Evolutionary conservation across 2,888 invertebrate genomes (phyloP).

Genomic region (Nephrotoma guestfalica): DNA sequence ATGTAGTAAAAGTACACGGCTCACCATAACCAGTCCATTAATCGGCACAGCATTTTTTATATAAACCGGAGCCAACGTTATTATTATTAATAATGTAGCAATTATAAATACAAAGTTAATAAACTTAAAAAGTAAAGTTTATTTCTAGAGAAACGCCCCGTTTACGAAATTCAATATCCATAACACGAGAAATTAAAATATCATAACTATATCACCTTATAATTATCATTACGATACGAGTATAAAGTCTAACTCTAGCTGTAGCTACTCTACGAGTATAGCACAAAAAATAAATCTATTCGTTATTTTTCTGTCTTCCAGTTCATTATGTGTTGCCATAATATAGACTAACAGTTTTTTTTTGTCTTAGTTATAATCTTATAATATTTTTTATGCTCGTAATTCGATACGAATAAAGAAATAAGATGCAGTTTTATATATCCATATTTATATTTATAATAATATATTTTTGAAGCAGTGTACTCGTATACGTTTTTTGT

Average conservation of each 20-base stretch:
- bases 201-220: neutral
- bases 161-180: neutral
- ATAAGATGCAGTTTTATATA: slow-evolving; percentile 2
- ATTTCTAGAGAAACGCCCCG: neutral
- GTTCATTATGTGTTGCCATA: neutral
- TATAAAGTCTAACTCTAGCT: too few relatives aligned
- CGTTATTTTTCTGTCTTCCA: neutral
- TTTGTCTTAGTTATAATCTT: neutral
- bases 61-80: too few relatives aligned
- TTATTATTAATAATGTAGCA: too few relatives aligned
- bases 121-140: neutral
- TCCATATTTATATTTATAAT: neutral
- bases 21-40: too few relatives aligned
- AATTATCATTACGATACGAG: neutral
- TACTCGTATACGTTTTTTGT: neutral
- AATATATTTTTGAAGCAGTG: neutral
- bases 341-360: neutral
- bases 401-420: neutral
- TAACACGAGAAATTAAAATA: neutral
- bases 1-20: too few relatives aligned
- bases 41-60: too few relatives aligned
- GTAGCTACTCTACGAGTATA: too few relatives aligned
- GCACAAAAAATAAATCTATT: neutral
- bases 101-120: too few relatives aligned
- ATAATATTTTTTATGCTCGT: neutral